Evolutionary conservation across 2,113 vertebrate genomes (phyloP).

Genomic region (Catharus fuscescens): DNA sequence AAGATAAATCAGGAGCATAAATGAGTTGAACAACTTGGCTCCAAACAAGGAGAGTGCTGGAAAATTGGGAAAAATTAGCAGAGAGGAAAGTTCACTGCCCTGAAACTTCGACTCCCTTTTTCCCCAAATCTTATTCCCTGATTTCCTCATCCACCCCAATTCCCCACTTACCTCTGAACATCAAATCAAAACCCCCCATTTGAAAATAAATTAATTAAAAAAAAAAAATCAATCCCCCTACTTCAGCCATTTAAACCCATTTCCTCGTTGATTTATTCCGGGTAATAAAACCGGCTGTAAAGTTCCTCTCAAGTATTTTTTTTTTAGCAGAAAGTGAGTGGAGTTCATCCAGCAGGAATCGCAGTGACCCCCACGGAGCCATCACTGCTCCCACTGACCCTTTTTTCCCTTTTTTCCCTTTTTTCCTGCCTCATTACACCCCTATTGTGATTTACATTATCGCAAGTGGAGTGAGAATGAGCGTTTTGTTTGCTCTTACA

Average conservation of each 20-base stretch:
- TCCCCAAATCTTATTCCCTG: neutral
- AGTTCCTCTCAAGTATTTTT: neutral
- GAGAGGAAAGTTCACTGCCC: neutral
- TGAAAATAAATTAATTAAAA: neutral
- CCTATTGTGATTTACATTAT: neutral
- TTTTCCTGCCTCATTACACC: neutral
- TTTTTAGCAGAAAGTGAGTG: neutral
- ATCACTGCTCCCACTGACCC: neutral
- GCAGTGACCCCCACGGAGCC: neutral
- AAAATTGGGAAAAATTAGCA: neutral
- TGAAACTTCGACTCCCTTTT: neutral
- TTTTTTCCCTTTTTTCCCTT: neutral
- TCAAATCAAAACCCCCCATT: neutral
- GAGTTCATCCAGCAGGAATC: neutral
- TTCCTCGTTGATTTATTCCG: neutral
- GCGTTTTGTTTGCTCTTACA: slow-evolving; percentile 37
- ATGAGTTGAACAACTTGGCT: neutral
- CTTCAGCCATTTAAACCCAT: neutral
- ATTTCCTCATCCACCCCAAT: neutral
- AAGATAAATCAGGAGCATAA: neutral
- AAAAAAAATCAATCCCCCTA: neutral
- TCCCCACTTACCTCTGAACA: neutral
- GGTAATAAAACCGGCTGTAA: neutral
- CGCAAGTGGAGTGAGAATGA: neutral
- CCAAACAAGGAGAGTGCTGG: neutral